These are phyloP conservation scores for Idaea dimidiata DNA, from an alignment of 2,888 invertebrate species.

Conservation along the genomic window DNA sequence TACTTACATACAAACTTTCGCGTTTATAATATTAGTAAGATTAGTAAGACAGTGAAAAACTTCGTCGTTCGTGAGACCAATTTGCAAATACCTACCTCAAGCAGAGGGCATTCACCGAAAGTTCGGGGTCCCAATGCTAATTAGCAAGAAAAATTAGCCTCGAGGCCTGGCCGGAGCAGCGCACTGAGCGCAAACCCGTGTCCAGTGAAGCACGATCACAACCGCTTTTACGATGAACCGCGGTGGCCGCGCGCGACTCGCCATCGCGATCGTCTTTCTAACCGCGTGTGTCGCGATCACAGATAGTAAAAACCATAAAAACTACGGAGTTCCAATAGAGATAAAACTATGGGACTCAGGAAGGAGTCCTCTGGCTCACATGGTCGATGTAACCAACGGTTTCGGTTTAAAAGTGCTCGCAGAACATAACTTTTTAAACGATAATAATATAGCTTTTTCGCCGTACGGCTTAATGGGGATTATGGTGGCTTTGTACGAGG, in stretches of 20 bases:
- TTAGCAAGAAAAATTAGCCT: constrained; percentile 63
- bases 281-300: constrained; percentile 36
- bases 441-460: constrained; percentile 91
- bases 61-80: constrained; percentile 31
- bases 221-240: constrained; percentile 62
- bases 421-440: constrained; percentile 86
- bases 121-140: constrained; percentile 60
- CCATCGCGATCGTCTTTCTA: constrained; percentile 30
- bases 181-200: constrained; percentile 39
- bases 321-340: constrained; percentile 67
- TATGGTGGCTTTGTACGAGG: constrained; percentile 89
- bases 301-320: constrained; percentile 39
- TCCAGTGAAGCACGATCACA: constrained; percentile 57
- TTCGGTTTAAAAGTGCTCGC: constrained; percentile 85
- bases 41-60: too few species aligned
- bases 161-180: constrained; percentile 33
- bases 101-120: constrained; percentile 74
- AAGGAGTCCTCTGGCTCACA: constrained; percentile 84
- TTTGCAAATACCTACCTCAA: constrained; percentile 34
- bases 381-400: constrained; percentile 90
- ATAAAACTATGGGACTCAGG: constrained; percentile 71
- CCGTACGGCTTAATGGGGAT: constrained; percentile 91
- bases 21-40: too few species aligned
- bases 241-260: constrained; percentile 51
- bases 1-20: too few species aligned